These are phyloP conservation scores for Hassar affinis DNA, from an alignment of 2,113 vertebrate species.

Conservation along the genomic window DNA sequence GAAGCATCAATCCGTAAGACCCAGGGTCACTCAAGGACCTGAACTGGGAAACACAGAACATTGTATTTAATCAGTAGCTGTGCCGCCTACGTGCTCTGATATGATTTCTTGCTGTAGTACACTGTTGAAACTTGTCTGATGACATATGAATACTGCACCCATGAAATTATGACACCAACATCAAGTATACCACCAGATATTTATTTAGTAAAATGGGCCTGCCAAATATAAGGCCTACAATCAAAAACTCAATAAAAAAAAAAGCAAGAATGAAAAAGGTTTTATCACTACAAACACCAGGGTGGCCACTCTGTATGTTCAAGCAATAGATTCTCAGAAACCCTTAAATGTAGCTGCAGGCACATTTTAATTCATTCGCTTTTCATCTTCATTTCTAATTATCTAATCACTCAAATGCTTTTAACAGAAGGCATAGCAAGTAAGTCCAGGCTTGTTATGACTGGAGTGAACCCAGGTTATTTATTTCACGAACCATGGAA, in stretches of 20 bases:
- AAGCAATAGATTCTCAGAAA: constrained; percentile 31
- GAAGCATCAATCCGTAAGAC: not conserved
- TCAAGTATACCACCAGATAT: not conserved
- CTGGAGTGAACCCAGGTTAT: constrained; percentile 28
- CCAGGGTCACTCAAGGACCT: not conserved
- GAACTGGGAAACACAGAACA: not conserved
- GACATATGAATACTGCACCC: constrained; percentile 16
- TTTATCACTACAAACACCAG: not conserved
- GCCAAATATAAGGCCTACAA: not conserved
- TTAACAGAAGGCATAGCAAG: constrained; percentile 37
- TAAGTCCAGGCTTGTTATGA: constrained; percentile 47
- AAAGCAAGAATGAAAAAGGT: not conserved
- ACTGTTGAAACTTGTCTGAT: constrained; percentile 32
- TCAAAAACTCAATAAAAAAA: not conserved
- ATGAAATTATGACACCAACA: constrained; percentile 24
- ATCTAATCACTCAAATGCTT: constrained; percentile 47
- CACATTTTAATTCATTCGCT: constrained; percentile 41
- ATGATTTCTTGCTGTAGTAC: not conserved
- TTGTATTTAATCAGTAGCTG: constrained; percentile 17
- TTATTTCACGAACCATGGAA: not conserved
- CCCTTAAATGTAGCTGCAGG: constrained; percentile 29
- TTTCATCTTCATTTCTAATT: constrained; percentile 39
- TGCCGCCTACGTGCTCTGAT: not conserved
- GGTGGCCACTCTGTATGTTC: not conserved
- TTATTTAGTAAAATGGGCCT: not conserved